Evolutionary conservation across 2,797 vertebrate species (phyloP).

Genomic region (Peromyscus nudipes): DNA sequence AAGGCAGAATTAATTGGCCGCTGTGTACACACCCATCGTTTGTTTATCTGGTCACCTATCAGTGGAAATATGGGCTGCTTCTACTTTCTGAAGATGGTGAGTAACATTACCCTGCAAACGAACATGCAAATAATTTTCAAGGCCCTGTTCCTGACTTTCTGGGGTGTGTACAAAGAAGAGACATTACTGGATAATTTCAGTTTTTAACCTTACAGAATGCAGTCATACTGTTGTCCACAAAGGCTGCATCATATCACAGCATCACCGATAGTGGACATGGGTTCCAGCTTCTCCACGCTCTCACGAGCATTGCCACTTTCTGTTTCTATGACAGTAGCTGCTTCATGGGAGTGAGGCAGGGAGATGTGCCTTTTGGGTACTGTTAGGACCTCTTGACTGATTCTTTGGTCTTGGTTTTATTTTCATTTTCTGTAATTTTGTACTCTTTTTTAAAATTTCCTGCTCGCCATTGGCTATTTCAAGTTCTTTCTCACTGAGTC

Average conservation of each 20-base stretch:
- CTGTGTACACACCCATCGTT: not conserved
- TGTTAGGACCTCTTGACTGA: not conserved
- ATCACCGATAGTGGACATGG: too few species aligned
- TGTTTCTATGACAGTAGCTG: not conserved
- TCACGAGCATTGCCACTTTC: not conserved
- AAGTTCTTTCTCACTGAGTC: not conserved
- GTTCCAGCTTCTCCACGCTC: not conserved
- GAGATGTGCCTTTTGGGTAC: not conserved
- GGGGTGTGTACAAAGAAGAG: not conserved
- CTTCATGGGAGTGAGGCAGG: not conserved
- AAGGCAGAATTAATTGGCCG: not conserved
- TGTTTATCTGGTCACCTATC: not conserved
- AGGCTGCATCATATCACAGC: not conserved
- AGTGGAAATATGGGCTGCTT: not conserved
- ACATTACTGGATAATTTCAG: not conserved
- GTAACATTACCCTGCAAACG: not conserved
- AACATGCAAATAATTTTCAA: not conserved
- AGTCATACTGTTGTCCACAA: not conserved
- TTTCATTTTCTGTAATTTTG: not conserved
- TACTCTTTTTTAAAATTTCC: not conserved
- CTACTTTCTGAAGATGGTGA: not conserved
- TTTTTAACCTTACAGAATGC: not conserved
- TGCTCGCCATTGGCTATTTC: not conserved
- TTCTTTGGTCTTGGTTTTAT: not conserved
- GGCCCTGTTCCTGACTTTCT: not conserved